Evolutionary conservation across 2,888 invertebrate species (phyloP).

Genomic region (Ditula angustiorana): DNA sequence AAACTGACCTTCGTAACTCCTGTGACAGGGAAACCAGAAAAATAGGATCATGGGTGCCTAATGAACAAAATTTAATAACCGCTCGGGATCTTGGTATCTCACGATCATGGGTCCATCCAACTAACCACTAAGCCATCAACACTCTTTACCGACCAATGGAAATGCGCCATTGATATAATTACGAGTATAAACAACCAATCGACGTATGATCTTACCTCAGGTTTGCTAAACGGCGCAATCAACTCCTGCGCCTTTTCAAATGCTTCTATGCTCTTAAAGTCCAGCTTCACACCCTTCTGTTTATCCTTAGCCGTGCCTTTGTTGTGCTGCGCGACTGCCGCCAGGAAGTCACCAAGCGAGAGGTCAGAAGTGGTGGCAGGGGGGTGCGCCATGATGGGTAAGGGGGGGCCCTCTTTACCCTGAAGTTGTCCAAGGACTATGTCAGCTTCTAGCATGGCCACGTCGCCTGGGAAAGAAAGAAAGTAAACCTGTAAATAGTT

Average conservation of each 20-base stretch:
- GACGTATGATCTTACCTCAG: conserved; percentile 72
- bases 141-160: too few species aligned
- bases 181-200: too few species aligned
- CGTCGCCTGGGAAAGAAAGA: conserved; percentile 73
- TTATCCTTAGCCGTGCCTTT: conserved; percentile 64
- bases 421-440: conserved; percentile 88
- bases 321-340: conserved; percentile 82
- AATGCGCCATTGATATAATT: too few species aligned
- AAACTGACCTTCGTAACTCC: too few species aligned
- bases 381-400: conserved; percentile 96
- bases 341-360: conserved; percentile 89
- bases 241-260: conserved; percentile 85
- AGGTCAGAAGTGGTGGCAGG: conserved; percentile 90
- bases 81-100: too few species aligned
- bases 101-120: too few species aligned
- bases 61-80: too few species aligned
- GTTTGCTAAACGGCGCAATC: conserved; percentile 68
- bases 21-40: too few species aligned
- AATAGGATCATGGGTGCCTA: too few species aligned
- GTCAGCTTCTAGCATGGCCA: conserved; percentile 95
- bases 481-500: too few species aligned
- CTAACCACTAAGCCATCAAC: too few species aligned
- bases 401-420: conserved; percentile 77
- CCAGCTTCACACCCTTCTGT: conserved; percentile 93
- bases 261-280: conserved; percentile 93